Percentiles rank a stretch among this genome's conserved stretches.
Evolutionary conservation across 30 jellyfish, hydroid and myxozoan genomes (phyloP).

Genomic region (Aurelia sp.): DNA sequence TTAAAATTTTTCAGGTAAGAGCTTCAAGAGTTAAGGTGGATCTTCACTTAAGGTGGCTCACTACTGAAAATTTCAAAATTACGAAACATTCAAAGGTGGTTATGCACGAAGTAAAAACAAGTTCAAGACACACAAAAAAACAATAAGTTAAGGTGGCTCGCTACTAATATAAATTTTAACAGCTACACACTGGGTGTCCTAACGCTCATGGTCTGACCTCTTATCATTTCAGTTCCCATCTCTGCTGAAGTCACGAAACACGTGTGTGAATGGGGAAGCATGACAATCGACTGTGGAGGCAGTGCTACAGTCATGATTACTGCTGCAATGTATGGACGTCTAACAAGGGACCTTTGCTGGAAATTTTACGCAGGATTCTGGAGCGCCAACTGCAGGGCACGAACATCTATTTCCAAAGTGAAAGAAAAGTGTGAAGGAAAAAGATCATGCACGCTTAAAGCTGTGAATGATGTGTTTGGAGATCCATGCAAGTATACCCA

Average conservation of each 20-base stretch:
- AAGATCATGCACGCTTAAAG: background rate
- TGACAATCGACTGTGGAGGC: constrained; percentile 6
- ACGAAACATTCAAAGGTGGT: no score
- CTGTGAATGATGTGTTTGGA: constrained; percentile 18
- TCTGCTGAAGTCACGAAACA: constrained; percentile 7
- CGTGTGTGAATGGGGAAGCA: background rate
- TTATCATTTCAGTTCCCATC: background rate
- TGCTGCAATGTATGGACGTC: constrained; percentile 19
- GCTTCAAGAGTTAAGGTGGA: no score
- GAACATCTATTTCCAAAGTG: background rate
- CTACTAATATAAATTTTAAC: no score
- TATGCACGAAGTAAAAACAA: no score
- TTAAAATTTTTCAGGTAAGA: no score
- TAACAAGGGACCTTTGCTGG: constrained; percentile 6
- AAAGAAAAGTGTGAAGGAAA: constrained; percentile 19
- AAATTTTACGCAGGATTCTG: background rate
- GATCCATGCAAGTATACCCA: constrained; percentile 16
- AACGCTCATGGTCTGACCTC: no score
- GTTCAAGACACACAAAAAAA: no score
- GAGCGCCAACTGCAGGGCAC: background rate
- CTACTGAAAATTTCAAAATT: no score
- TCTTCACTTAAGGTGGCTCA: no score
- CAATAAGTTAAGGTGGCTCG: no score
- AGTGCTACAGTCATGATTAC: background rate
- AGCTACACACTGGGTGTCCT: no score